phyloP scores from a whole-genome alignment of 1,140 invertebrate species.

The Pseudomyrmex flavicornis region DNA sequence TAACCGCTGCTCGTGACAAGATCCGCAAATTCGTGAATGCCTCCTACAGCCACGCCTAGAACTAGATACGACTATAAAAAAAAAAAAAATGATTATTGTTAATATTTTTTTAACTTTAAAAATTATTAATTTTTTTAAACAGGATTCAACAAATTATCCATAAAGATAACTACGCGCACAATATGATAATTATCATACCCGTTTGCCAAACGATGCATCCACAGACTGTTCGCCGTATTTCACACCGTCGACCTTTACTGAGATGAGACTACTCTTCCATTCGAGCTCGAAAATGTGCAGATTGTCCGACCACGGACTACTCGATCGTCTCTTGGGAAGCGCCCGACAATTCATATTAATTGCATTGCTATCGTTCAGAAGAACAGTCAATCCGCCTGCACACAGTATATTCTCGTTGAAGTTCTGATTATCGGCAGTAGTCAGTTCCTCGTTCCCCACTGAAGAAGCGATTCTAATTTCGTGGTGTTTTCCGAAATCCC shows the following conservation, averaged over 20 bases:
- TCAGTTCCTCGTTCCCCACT: constrained; percentile 74
- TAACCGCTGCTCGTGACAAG: constrained; percentile 69
- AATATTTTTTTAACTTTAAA: background rate
- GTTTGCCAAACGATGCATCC: constrained; percentile 89
- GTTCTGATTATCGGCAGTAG: constrained; percentile 50
- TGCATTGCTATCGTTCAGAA: background rate
- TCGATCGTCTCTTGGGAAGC: constrained; percentile 41
- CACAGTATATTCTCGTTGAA: constrained; percentile 75
- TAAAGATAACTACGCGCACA: background rate
- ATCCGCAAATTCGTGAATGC: constrained; percentile 90
- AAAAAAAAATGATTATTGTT: background rate
- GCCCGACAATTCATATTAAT: background rate
- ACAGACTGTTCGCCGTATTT: constrained; percentile 83
- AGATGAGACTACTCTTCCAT: constrained; percentile 86
- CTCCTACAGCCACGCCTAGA: constrained; percentile 90
- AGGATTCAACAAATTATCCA: too few relatives aligned
- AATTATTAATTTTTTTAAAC: too few relatives aligned
- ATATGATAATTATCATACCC: constrained; percentile 84
- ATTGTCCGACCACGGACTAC: constrained; percentile 86
- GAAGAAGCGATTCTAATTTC: constrained; percentile 77
- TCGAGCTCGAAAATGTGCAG: constrained; percentile 88
- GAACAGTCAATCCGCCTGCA: constrained; percentile 63
- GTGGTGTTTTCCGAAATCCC: background rate
- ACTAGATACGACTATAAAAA: constrained; percentile 90
- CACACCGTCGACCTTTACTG: constrained; percentile 86